phyloP scores from a whole-genome alignment of 2,888 invertebrate species.

The Drosophila hamatofila region DNA sequence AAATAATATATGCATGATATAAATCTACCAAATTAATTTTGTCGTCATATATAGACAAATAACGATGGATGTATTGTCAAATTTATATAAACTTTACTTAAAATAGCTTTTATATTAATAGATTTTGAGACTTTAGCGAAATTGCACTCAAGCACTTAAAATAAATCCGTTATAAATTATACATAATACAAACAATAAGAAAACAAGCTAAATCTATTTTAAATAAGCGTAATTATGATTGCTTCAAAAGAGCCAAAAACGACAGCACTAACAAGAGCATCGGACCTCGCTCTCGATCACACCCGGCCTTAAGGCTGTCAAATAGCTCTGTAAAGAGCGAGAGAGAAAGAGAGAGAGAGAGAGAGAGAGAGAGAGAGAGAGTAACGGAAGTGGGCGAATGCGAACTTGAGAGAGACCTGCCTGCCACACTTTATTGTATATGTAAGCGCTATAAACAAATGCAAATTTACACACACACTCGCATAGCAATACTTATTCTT shows the following conservation, averaged over 20 bases:
- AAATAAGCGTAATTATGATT: background rate
- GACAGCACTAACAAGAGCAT: background rate
- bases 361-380: background rate
- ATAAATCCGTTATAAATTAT: background rate
- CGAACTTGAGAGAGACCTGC: slow-evolving; percentile 7
- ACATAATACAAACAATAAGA: fast-evolving
- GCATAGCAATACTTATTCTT: slow-evolving; percentile 33
- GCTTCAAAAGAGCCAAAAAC: background rate
- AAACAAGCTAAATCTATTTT: background rate
- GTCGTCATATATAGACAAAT: too few relatives aligned
- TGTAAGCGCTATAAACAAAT: slow-evolving; percentile 33
- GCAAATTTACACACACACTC: slow-evolving; percentile 21
- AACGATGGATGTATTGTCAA: too few relatives aligned
- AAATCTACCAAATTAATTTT: too few relatives aligned
- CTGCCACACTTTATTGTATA: slow-evolving; percentile 6
- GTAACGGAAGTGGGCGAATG: background rate
- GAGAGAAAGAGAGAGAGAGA: background rate
- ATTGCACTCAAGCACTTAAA: background rate
- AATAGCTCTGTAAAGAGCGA: background rate
- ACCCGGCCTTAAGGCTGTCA: background rate
- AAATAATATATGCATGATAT: too few relatives aligned
- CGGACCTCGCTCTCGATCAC: background rate
- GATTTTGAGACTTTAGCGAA: background rate
- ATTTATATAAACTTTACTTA: background rate
- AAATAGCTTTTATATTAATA: background rate